These are phyloP conservation scores for Muschampia plurimacula DNA, from an alignment of 2,888 invertebrate genomes.

Conservation along the genomic window DNA sequence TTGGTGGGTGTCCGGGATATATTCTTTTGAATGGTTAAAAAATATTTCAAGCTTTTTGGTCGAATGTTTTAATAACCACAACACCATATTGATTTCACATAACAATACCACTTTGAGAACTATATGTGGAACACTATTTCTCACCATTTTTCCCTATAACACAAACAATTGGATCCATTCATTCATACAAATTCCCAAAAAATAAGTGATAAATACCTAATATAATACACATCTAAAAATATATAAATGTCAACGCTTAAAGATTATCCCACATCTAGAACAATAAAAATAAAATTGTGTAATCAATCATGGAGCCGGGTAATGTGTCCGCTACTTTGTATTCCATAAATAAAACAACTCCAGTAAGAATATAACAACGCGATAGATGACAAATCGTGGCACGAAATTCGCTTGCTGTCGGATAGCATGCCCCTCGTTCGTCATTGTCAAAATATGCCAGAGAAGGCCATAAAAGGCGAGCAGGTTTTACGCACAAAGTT, in stretches of 20 bases:
- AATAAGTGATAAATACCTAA: too few species aligned
- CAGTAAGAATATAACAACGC: conserved; percentile 40
- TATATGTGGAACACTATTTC: too few species aligned
- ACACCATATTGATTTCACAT: too few species aligned
- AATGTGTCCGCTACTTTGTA: conserved; percentile 16
- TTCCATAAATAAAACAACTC: conserved; percentile 24
- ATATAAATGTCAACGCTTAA: not conserved
- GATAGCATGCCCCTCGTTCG: conserved; percentile 54
- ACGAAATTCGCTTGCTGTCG: conserved; percentile 50
- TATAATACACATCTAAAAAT: not conserved
- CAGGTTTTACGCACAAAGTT: conserved; percentile 35
- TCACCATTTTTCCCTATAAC: too few species aligned
- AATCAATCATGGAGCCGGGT: conserved; percentile 8
- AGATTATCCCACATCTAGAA: not conserved
- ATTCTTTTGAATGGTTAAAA: too few species aligned
- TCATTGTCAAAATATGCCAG: conserved; percentile 54
- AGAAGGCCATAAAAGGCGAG: conserved; percentile 34
- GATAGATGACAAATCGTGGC: conserved; percentile 60
- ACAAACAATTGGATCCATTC: too few species aligned
- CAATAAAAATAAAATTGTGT: not conserved
- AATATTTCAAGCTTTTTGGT: too few species aligned
- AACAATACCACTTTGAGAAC: too few species aligned
- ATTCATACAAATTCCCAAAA: too few species aligned
- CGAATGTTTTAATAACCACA: too few species aligned
- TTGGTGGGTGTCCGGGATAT: too few species aligned